These are phyloP conservation scores for Calcarius lapponicus DNA, from an alignment of 2,797 vertebrate species.

Conservation along the genomic window DNA sequence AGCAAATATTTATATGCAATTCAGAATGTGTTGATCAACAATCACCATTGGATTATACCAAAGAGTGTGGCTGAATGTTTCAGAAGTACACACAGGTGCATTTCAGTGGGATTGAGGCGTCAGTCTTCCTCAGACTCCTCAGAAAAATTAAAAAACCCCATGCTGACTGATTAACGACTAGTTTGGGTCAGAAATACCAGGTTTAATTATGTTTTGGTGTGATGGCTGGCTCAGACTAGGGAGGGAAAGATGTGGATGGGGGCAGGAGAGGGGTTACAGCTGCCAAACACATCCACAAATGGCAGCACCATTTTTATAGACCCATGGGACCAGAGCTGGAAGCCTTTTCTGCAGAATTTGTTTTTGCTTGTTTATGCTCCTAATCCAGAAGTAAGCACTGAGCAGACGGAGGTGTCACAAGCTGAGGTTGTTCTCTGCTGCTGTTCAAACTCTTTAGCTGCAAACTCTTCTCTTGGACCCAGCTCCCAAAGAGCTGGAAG, in stretches of 20 bases:
- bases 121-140: neutral
- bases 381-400: too few species aligned
- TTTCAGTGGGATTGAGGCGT: neutral
- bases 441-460: too few species aligned
- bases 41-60: neutral
- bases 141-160: neutral
- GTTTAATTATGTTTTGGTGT: neutral
- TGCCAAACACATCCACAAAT: slow-evolving; percentile 12
- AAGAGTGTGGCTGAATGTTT: neutral
- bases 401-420: too few species aligned
- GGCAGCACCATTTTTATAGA: neutral
- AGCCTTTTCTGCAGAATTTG: neutral
- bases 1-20: neutral
- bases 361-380: too few species aligned
- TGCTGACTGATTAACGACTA: neutral
- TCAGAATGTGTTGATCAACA: neutral
- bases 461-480: too few species aligned
- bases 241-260: neutral
- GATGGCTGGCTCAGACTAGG: neutral
- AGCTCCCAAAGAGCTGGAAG: neutral
- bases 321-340: neutral
- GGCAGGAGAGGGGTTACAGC: neutral
- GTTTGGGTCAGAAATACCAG: neutral
- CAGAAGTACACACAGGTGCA: neutral
- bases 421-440: too few species aligned